Percentiles rank a stretch among this genome's conserved stretches.
Evolutionary conservation across 2,113 vertebrate genomes (phyloP).

Genomic region (Anguilla rostrata): DNA sequence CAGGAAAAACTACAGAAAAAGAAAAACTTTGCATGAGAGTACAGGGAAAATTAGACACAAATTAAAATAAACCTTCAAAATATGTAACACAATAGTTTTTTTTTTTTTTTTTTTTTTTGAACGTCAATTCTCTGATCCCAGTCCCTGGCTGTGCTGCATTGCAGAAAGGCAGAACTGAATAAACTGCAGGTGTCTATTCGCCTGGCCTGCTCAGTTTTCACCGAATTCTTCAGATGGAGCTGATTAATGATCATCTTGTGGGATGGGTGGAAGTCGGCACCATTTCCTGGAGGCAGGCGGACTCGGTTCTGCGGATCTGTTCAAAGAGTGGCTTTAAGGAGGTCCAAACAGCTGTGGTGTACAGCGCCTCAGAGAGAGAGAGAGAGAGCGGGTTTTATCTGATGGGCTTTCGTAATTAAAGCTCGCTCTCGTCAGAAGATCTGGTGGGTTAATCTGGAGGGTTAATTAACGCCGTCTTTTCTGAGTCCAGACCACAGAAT

Average conservation of each 20-base stretch:
- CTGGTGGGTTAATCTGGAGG: slow-evolving; percentile 20
- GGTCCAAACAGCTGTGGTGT: not conserved
- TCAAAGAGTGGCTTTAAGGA: not conserved
- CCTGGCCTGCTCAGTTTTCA: not conserved
- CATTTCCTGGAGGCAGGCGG: not conserved
- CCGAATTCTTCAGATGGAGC: not conserved
- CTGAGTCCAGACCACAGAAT: not conserved
- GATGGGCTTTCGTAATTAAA: slow-evolving; percentile 48
- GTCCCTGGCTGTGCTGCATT: not conserved
- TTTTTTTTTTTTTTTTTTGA: too few species aligned
- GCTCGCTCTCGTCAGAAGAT: slow-evolving; percentile 22
- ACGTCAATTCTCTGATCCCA: not conserved
- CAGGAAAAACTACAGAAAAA: not conserved
- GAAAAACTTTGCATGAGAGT: not conserved
- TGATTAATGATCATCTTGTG: not conserved
- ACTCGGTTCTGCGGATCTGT: not conserved
- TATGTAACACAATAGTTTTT: not conserved
- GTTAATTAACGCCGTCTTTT: slow-evolving; percentile 40
- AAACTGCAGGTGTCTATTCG: not conserved
- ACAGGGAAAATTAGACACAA: not conserved
- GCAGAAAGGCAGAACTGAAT: too few species aligned
- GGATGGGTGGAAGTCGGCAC: not conserved
- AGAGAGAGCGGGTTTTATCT: slow-evolving; percentile 35
- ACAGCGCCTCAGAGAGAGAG: slow-evolving; percentile 12
- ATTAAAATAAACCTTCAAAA: not conserved